Percentiles rank a stretch among this genome's conserved stretches.
Conservation (phyloP, 2,797 vertebrate genomes). For the Carcharodon carcharias region DNA sequence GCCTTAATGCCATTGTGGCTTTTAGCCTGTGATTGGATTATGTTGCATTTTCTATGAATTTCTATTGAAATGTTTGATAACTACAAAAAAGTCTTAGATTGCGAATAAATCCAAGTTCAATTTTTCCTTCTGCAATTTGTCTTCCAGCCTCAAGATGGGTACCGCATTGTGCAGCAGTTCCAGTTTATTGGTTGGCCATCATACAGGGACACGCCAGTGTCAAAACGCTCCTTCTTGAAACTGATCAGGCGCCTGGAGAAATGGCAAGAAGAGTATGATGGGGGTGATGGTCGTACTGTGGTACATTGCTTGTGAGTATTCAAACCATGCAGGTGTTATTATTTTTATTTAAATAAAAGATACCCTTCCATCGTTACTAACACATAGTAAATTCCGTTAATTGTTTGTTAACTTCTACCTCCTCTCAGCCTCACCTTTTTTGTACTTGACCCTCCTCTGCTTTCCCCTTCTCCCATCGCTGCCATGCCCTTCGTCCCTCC, state of each 20-base stretch:
- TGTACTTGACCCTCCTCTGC: neutral
- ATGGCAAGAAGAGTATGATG: conserved; percentile 95
- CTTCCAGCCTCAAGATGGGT: conserved; percentile 86
- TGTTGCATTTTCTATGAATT: neutral
- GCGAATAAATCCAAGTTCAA: neutral
- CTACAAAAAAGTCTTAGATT: neutral
- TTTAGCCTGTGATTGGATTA: neutral
- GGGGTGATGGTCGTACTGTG: conserved; percentile 85
- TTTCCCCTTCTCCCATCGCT: neutral
- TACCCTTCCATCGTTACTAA: neutral
- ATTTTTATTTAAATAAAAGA: neutral
- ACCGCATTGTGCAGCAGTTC: conserved; percentile 92
- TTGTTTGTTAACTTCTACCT: neutral
- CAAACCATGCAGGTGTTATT: fast-evolving
- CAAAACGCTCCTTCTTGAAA: conserved; percentile 89
- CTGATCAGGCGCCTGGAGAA: conserved; percentile 83
- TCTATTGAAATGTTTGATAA: neutral
- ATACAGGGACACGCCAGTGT: conserved; percentile 88
- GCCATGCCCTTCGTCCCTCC: neutral
- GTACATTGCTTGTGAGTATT: conserved; percentile 89
- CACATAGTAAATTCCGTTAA: neutral
- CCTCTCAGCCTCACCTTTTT: neutral
- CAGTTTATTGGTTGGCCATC: conserved; percentile 98
- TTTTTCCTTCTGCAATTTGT: conserved; percentile 36
- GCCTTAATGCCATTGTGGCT: neutral